Evolutionary conservation across 2,888 invertebrate genomes (phyloP).

Genomic region (Prenolepis imparis): DNA sequence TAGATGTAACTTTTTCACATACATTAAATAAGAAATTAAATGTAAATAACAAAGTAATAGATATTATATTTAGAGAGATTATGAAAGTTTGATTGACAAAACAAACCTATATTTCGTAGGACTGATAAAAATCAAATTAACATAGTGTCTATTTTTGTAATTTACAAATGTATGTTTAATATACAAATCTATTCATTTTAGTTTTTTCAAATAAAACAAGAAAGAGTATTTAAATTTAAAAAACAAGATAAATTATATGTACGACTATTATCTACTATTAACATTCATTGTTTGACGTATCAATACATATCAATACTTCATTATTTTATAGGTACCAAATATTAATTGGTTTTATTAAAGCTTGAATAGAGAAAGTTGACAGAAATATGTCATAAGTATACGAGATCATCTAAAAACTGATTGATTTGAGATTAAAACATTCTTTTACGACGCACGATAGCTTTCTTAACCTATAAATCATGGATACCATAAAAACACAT

Average conservation of each 20-base stretch:
- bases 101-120: background rate
- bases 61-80: background rate
- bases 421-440: conserved; percentile 11
- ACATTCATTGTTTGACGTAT: conserved; percentile 57
- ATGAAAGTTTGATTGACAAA: background rate
- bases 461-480: conserved; percentile 45
- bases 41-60: background rate
- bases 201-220: no score
- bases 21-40: conserved; percentile 5
- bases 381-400: background rate
- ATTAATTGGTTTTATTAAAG: conserved; percentile 2
- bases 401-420: background rate
- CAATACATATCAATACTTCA: background rate
- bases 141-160: background rate
- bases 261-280: background rate
- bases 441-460: background rate
- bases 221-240: background rate
- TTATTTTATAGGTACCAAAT: background rate
- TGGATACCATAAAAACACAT: background rate
- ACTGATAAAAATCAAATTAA: background rate
- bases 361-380: background rate
- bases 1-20: background rate
- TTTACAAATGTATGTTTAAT: no score
- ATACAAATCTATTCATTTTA: no score
- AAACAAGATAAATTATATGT: background rate